Conservation (phyloP, 2,113 vertebrate species). For the Podarcis cretensis region DNA sequence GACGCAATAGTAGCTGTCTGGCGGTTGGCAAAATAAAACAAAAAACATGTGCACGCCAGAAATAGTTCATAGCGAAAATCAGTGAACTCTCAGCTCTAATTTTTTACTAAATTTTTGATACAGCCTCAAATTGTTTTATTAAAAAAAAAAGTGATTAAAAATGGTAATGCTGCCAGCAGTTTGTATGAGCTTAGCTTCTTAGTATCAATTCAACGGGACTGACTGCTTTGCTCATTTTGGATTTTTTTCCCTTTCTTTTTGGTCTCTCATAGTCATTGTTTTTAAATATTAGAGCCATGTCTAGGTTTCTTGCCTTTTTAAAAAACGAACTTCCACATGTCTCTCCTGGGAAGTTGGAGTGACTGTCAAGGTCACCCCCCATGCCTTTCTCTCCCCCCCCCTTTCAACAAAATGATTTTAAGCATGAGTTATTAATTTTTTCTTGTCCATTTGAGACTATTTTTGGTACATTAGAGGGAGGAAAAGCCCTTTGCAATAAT, state of each 20-base stretch:
- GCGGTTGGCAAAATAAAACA: constrained; percentile 53
- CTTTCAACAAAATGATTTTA: constrained; percentile 58
- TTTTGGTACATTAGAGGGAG: constrained; percentile 57
- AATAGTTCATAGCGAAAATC: constrained; percentile 73
- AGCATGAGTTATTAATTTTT: constrained; percentile 61
- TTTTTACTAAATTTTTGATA: constrained; percentile 92
- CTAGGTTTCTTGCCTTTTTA: constrained; percentile 69
- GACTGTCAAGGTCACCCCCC: constrained; percentile 33
- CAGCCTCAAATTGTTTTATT: constrained; percentile 90
- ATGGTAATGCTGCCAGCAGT: constrained; percentile 83
- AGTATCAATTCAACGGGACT: constrained; percentile 75
- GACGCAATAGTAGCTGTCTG: constrained; percentile 43
- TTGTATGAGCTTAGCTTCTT: constrained; percentile 82
- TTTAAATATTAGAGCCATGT: constrained; percentile 65
- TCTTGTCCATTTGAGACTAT: constrained; percentile 52
- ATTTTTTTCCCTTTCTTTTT: not conserved
- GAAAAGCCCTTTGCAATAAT: constrained; percentile 86
- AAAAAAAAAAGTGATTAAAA: constrained; percentile 82
- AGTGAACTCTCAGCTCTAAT: constrained; percentile 81
- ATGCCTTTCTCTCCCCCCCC: constrained; percentile 45
- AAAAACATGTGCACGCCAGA: constrained; percentile 36
- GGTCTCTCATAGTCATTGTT: constrained; percentile 64
- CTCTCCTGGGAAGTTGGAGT: constrained; percentile 63
- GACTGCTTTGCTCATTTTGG: constrained; percentile 59
- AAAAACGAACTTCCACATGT: constrained; percentile 57